These are phyloP conservation scores for Physocephala rufipes DNA, from an alignment of 2,888 invertebrate genomes.

Conservation along the genomic window DNA sequence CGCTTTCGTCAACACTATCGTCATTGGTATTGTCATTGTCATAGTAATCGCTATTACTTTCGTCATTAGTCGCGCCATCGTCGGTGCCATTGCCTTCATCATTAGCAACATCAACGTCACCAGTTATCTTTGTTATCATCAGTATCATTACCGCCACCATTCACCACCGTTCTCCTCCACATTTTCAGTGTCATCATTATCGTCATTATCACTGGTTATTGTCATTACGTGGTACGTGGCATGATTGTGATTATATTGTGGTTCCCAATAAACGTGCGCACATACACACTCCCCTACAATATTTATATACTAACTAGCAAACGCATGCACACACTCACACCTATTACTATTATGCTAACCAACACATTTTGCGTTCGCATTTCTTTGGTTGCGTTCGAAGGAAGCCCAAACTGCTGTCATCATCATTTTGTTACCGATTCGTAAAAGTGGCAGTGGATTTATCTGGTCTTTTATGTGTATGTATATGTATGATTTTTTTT, in stretches of 20 bases:
- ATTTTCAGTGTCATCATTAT: constrained; percentile 15
- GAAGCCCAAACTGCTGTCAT: constrained; percentile 36
- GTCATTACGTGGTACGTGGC: constrained; percentile 5
- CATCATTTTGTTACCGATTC: constrained; percentile 37
- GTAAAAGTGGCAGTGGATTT: constrained; percentile 11
- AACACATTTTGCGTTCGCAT: neutral
- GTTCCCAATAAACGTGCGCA: neutral
- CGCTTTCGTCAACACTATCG: no score
- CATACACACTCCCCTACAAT: neutral
- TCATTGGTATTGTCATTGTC: no score
- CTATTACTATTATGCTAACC: neutral
- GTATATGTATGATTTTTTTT: neutral
- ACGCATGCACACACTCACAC: neutral
- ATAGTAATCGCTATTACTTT: no score
- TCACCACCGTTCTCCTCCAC: neutral
- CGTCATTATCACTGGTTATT: no score
- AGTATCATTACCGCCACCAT: neutral
- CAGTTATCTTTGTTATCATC: neutral
- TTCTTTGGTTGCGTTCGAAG: constrained; percentile 13
- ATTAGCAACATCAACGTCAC: no score
- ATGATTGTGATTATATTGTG: constrained; percentile 10
- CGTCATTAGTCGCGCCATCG: no score
- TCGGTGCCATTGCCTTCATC: no score
- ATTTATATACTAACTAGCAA: neutral
- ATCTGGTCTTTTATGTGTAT: neutral